These are phyloP conservation scores for Euura saliciscinereae DNA, from an alignment of 1,140 invertebrate genomes.

Conservation along the genomic window DNA sequence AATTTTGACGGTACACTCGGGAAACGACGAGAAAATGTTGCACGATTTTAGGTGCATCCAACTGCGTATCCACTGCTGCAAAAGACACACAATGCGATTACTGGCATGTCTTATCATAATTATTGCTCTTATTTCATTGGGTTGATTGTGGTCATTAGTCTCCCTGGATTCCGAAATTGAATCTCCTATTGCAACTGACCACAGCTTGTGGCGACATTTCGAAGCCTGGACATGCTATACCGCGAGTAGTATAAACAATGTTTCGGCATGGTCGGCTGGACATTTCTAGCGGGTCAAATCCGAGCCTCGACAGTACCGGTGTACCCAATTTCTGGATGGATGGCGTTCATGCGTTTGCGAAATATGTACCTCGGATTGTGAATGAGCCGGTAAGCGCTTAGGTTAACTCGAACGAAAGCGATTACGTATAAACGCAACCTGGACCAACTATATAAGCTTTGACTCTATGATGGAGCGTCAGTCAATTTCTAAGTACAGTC, in stretches of 20 bases:
- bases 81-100: no score
- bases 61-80: no score
- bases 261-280: background rate
- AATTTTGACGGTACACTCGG: no score
- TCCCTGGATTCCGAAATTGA: no score
- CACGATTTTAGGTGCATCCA: no score
- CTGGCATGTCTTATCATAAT: no score
- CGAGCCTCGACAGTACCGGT: background rate
- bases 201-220: no score
- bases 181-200: no score
- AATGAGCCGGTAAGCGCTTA: conserved; percentile 17
- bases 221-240: no score
- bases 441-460: conserved; percentile 41
- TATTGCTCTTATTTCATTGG: no score
- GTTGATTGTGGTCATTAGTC: no score
- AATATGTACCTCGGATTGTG: conserved; percentile 26
- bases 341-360: conserved; percentile 27
- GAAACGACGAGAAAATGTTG: no score
- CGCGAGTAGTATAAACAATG: background rate
- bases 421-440: conserved; percentile 33
- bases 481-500: conserved; percentile 37
- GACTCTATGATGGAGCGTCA: conserved; percentile 31
- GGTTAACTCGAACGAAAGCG: conserved; percentile 35
- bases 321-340: background rate
- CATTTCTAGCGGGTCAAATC: background rate